Evolutionary conservation across 2,888 invertebrate species (phyloP).

Genomic region (Euclidia mi): DNA sequence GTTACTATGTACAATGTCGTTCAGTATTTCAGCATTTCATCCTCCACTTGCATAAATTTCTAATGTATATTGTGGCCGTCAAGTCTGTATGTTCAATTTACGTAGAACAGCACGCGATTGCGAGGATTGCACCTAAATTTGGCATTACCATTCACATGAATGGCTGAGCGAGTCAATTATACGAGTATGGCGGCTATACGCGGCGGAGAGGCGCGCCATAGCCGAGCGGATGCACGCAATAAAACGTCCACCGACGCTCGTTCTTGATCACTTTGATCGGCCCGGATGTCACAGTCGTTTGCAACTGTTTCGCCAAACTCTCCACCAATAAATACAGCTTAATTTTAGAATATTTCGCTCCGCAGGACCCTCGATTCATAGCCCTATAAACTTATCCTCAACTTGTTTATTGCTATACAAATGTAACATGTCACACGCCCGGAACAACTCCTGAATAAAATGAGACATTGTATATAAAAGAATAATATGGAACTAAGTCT

Average conservation of each 20-base stretch:
- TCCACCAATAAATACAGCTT: conserved; percentile 76
- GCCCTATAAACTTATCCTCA: conserved; percentile 69
- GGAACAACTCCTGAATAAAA: conserved; percentile 53
- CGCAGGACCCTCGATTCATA: conserved; percentile 68
- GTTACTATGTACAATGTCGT: conserved; percentile 21
- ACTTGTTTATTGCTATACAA: conserved; percentile 70
- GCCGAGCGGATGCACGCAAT: conserved; percentile 57
- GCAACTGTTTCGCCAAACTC: conserved; percentile 70
- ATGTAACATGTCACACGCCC: conserved; percentile 61
- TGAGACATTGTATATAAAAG: conserved; percentile 50
- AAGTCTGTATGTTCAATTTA: conserved; percentile 50
- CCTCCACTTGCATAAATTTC: conserved; percentile 35
- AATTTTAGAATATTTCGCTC: conserved; percentile 83
- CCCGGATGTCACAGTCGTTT: conserved; percentile 82
- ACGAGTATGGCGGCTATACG: conserved; percentile 41
- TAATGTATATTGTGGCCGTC: conserved; percentile 45
- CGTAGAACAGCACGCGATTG: conserved; percentile 46
- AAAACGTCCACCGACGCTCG: conserved; percentile 71
- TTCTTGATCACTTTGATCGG: conserved; percentile 85
- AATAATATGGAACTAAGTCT: conserved; percentile 42
- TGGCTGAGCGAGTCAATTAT: conserved; percentile 58
- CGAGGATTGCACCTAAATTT: conserved; percentile 52
- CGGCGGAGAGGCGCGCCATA: conserved; percentile 1
- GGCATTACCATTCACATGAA: conserved; percentile 57
- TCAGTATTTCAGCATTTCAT: conserved; percentile 34